Percentiles rank a stretch among this genome's conserved stretches.
Evolutionary conservation across 2,888 invertebrate species (phyloP).

Genomic region (Falcaria lacertinaria): DNA sequence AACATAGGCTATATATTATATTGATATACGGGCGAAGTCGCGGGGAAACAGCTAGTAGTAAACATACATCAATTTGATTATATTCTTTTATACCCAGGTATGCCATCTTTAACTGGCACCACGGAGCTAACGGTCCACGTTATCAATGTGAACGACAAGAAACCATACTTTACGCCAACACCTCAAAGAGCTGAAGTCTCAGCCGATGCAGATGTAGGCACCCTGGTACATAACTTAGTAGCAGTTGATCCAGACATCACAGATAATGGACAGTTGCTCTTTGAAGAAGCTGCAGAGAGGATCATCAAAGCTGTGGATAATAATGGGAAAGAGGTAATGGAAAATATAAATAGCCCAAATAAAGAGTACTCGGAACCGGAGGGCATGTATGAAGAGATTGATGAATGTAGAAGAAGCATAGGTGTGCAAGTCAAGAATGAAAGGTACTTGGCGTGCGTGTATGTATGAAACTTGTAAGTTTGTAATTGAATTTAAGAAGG

Average conservation of each 20-base stretch:
- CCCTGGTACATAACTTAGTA: conserved; percentile 84
- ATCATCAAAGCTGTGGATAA: conserved; percentile 89
- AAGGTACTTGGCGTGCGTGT: too few relatives aligned
- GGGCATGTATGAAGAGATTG: too few relatives aligned
- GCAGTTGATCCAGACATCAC: conserved; percentile 90
- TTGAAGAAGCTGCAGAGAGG: conserved; percentile 81
- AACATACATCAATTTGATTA: too few relatives aligned
- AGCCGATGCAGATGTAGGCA: conserved; percentile 87
- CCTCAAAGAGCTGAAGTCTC: conserved; percentile 89
- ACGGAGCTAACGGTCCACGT: conserved; percentile 89
- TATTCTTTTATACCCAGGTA: conserved; percentile 66
- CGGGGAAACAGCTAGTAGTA: too few relatives aligned
- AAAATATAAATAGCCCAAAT: too few relatives aligned
- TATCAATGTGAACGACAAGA: conserved; percentile 92
- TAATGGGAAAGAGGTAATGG: conserved; percentile 89
- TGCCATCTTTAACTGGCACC: conserved; percentile 89
- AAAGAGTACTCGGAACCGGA: too few relatives aligned
- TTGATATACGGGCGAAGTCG: too few relatives aligned
- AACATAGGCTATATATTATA: too few relatives aligned
- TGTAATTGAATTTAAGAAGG: too few relatives aligned
- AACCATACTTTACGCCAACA: conserved; percentile 88
- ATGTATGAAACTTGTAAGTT: too few relatives aligned
- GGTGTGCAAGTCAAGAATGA: too few relatives aligned
- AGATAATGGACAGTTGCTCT: conserved; percentile 83
- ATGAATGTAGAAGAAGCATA: too few relatives aligned